Evolutionary conservation across 2,797 vertebrate species (phyloP).

Genomic region (Falco novaeseelandiae): DNA sequence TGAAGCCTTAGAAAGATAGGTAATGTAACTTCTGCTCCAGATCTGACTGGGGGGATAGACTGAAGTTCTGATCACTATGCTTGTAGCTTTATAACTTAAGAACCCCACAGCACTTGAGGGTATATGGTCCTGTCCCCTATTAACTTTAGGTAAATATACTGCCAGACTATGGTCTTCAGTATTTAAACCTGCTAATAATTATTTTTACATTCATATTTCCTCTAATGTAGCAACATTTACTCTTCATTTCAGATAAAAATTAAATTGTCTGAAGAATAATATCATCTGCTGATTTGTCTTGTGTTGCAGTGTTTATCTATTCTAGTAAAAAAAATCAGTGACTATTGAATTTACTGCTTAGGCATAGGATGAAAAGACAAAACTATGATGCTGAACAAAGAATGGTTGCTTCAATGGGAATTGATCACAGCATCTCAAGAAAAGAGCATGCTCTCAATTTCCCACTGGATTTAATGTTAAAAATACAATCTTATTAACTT

Average conservation of each 20-base stretch:
- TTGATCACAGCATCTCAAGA: conserved; percentile 15
- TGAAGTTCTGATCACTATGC: not conserved
- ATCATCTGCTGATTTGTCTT: conserved; percentile 4
- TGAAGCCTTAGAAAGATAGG: not conserved
- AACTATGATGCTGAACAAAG: not conserved
- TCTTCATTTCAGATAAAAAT: conserved; percentile 26
- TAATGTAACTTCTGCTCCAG: not conserved
- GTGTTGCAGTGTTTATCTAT: not conserved
- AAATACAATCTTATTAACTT: not conserved
- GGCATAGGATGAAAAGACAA: not conserved
- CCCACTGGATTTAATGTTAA: conserved; percentile 2
- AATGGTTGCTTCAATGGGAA: not conserved
- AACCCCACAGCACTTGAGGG: not conserved
- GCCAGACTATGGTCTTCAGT: not conserved
- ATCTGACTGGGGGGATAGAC: not conserved
- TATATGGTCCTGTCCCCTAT: not conserved
- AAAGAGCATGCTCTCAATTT: conserved; percentile 3
- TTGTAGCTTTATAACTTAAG: not conserved
- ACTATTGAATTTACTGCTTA: conserved; percentile 17
- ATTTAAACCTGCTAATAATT: not conserved
- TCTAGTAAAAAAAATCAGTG: conserved; percentile 16
- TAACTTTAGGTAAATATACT: not conserved
- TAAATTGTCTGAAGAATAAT: conserved; percentile 27
- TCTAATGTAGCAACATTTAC: not conserved
- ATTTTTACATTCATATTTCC: conserved; percentile 5